These are phyloP conservation scores for Octodon degus DNA, from an alignment of 2,113 vertebrate species.

Conservation along the genomic window DNA sequence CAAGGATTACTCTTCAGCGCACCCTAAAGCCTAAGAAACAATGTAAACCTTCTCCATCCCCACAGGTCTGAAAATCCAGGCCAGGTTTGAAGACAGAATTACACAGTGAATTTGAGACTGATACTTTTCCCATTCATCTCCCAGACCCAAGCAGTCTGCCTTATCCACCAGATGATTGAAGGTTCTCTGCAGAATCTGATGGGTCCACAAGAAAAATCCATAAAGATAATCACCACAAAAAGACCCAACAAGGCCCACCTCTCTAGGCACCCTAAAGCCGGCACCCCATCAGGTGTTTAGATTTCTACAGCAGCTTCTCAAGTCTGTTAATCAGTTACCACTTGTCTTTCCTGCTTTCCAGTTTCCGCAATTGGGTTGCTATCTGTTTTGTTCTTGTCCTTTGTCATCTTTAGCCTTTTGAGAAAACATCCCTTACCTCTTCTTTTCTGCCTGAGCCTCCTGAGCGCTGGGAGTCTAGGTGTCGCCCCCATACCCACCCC, in stretches of 20 bases:
- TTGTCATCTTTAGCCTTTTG: not conserved
- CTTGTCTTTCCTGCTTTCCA: not conserved
- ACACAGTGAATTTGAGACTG: not conserved
- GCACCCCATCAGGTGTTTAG: not conserved
- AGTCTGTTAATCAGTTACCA: not conserved
- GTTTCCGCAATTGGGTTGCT: not conserved
- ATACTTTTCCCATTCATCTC: not conserved
- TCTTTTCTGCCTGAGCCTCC: not conserved
- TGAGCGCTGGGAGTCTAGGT: not conserved
- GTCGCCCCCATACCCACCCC: not conserved
- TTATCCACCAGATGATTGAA: not conserved
- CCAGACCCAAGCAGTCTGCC: not conserved
- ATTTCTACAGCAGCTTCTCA: slow-evolving; percentile 28
- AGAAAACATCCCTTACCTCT: not conserved
- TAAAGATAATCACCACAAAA: not conserved
- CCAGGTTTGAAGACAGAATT: not conserved
- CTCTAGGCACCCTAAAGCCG: not conserved
- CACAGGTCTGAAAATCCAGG: not conserved
- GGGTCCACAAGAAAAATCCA: not conserved
- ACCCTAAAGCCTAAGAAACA: not conserved
- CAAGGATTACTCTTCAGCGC: not conserved
- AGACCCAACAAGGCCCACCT: not conserved
- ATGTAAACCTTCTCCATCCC: not conserved
- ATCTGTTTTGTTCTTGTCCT: not conserved
- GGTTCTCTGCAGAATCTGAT: not conserved